Evolutionary conservation across 1,140 invertebrate species (phyloP), one percentile per base, ranked within the genome.

Genomic region (Dendrolimus punctatus): DNA sequence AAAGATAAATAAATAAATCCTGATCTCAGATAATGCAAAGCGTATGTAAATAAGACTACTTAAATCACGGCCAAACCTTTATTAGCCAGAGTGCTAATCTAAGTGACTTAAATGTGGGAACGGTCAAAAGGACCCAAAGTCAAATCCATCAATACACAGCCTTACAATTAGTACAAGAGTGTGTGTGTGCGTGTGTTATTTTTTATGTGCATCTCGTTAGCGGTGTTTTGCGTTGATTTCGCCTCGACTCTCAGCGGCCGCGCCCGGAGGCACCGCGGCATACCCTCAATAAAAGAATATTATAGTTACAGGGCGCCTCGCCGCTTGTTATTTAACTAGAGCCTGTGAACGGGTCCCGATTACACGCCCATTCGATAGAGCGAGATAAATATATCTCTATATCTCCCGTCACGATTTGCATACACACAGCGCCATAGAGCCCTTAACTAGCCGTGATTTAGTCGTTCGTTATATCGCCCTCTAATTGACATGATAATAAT

Each of bases 311-410:
- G 73, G 76, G 72, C 75, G 62, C 72, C 59, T 58, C 64, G 70
- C 74, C 80, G 75, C 78, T 85, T 80, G 80, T 85, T 85, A 85
- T 83, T 82, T 85, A 85, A 83, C 82, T 82, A 82, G 76, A 62
- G 60, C 69, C 71, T 71, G 71, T 76, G 74, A 76, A 74, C 66
- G 62, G 61, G 69, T 64, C 62, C 64, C 65, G 64, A 80, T 76
- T 69, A 73, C 65, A 60, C 71, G 71, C 82, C 74, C 80, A 74
- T 73, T 66, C 68, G 66, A 57, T 45, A 51, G 62, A 72, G 47
- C 62, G 57, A 61, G 60, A 73, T 50, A 51, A 38, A 46, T 49
- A 60, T 45, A 64, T 62, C 43, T n/a, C 45, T 8, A 5, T 9
- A 10, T 39, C 49, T 53, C 58, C 60, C 54, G 46, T 52, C 62